Evolutionary conservation across 2,113 vertebrate species (phyloP), one percentile per base, ranked within the genome.

Genomic region (Alectura lathami): DNA sequence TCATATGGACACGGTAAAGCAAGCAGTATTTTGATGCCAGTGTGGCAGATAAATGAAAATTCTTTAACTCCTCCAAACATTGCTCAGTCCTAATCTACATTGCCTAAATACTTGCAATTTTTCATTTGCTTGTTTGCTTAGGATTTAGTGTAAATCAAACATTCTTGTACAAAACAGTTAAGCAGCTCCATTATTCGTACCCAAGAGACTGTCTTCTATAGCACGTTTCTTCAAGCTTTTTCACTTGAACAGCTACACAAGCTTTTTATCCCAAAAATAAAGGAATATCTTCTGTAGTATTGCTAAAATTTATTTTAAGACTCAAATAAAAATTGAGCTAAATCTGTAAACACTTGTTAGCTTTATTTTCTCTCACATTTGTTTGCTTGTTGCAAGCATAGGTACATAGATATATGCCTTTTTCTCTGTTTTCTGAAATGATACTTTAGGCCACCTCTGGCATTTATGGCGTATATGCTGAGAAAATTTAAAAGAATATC

Each of bases 1-100:
- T 94, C 89, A 91, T 82, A 79, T 4, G 69, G 91, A 92, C 92
- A 92, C 8, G 42, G 80, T 89, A 93, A 96, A 93, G 43, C 72
- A 95, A 95, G 63, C 59, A 74, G 53, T 77, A 91, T 77, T 90
- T 88, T 54, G 79, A 91, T 81, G 91, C n/a, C 57, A 91, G 63
- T 68, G 29, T n/a, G 24, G 82, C 64, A 93, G 63, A 90, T 4
- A 86, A 89, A 88, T 11, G 13, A 85, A 88, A 86, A 86, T 66
- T 79, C 56, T 68, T 53, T 70, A 51, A n/a, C 53, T 83, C 56
- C 88, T 91, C 82, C 27, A 81, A 74, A 83, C 5, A 54, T 27
- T 6, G 5, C 53, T 83, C 54, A 47, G 38, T 59, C 38, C 32
- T 70, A 54, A 80, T 50, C n/a, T 63, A 70, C 27, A 67, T 29